Evolutionary conservation across 2,797 vertebrate species (phyloP).

Genomic region (Amazona ochrocephala): DNA sequence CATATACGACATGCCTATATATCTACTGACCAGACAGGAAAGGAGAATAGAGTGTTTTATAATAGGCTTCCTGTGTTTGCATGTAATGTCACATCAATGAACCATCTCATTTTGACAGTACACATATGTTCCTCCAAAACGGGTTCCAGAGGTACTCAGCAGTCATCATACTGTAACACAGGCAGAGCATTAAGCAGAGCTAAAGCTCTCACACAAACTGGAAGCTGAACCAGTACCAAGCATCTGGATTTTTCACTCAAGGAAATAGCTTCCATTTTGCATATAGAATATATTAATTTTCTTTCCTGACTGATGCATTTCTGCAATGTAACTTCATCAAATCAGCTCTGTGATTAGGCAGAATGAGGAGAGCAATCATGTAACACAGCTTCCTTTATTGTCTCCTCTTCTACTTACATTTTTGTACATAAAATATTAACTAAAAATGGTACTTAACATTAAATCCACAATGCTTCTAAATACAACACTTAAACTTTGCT

Average conservation of each 20-base stretch:
- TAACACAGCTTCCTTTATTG: not conserved
- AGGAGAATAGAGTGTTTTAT: constrained; percentile 48
- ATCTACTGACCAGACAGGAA: constrained; percentile 34
- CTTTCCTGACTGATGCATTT: not conserved
- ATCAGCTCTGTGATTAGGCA: not conserved
- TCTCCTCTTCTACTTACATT: not conserved
- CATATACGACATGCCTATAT: constrained; percentile 29
- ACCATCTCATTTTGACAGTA: not conserved
- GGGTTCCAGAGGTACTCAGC: not conserved
- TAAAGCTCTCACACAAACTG: not conserved
- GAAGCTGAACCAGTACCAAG: not conserved
- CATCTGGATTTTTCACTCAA: constrained; percentile 3
- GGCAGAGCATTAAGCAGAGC: not conserved
- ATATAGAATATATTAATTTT: not conserved
- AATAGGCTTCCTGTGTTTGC: constrained; percentile 55
- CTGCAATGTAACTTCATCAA: not conserved
- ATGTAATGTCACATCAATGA: constrained; percentile 3
- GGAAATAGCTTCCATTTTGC: constrained; percentile 15
- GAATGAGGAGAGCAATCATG: not conserved
- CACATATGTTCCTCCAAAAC: not conserved
- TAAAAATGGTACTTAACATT: not conserved
- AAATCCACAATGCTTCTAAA: not conserved
- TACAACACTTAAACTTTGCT: not conserved
- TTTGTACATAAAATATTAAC: not conserved
- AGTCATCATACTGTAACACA: not conserved